These are phyloP conservation scores for Urocolius indicus DNA, from an alignment of 2,113 vertebrate species.

Conservation along the genomic window DNA sequence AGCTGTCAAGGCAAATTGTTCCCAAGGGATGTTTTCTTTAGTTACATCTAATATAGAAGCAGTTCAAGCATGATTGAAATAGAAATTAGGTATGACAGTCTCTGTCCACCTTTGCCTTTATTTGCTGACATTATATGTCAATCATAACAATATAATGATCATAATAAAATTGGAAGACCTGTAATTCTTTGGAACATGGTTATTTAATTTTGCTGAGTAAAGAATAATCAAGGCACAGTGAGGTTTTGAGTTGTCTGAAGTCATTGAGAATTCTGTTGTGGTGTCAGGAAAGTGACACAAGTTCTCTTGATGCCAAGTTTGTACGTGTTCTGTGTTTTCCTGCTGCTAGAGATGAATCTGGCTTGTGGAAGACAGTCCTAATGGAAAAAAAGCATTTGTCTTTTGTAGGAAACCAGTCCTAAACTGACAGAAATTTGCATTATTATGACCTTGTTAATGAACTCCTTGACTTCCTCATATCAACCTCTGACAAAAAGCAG, in stretches of 20 bases:
- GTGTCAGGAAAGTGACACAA: not conserved
- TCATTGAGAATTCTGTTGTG: not conserved
- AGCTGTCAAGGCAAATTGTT: constrained; percentile 18
- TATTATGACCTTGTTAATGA: constrained; percentile 63
- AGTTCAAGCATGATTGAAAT: constrained; percentile 14
- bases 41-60: not conserved
- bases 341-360: not conserved
- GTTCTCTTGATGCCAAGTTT: not conserved
- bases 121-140: constrained; percentile 23
- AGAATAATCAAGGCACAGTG: not conserved
- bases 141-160: not conserved
- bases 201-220: constrained; percentile 1
- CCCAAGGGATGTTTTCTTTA: not conserved
- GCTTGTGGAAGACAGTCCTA: not conserved
- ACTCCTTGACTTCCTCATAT: not conserved
- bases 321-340: not conserved
- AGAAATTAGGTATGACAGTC: not conserved
- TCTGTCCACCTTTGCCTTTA: constrained; percentile 20
- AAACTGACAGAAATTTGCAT: constrained; percentile 34
- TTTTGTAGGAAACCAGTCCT: constrained; percentile 10
- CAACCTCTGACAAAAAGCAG: constrained; percentile 29
- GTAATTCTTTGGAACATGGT: not conserved
- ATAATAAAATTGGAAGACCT: not conserved
- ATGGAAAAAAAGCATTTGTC: constrained; percentile 1
- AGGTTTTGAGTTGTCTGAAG: not conserved